These are phyloP conservation scores for Chondrosia reniformis DNA, from an alignment of 37 sponge, comb jelly and placozoan species.

Conservation along the genomic window DNA sequence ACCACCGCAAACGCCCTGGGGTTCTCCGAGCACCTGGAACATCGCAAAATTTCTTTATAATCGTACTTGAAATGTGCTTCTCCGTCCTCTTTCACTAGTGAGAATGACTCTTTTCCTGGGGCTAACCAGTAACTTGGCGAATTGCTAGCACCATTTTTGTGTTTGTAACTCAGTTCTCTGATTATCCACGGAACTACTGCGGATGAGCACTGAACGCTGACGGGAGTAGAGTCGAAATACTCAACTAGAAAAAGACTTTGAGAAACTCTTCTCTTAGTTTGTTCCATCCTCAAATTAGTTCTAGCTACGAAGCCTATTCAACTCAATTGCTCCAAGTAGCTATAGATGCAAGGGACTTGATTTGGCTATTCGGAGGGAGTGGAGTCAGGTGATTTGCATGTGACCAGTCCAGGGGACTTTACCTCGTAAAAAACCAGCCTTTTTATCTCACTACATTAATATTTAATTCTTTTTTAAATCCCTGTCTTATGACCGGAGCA, in stretches of 20 bases:
- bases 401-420: background rate
- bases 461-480: no score
- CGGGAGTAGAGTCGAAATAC: slow-evolving; percentile 49
- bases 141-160: slow-evolving; percentile 24
- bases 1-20: slow-evolving; percentile 74
- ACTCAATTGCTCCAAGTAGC: no score
- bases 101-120: slow-evolving; percentile 34
- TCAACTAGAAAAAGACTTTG: slow-evolving; percentile 59
- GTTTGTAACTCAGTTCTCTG: slow-evolving; percentile 56
- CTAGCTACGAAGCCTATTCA: no score
- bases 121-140: slow-evolving; percentile 49
- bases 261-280: background rate
- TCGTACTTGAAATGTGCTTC: slow-evolving; percentile 40
- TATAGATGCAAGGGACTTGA: no score
- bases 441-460: no score
- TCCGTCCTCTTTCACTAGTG: slow-evolving; percentile 62
- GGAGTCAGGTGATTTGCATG: background rate
- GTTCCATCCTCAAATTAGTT: background rate
- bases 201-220: slow-evolving; percentile 33
- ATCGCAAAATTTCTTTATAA: slow-evolving; percentile 43
- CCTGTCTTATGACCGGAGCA: no score
- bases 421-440: no score
- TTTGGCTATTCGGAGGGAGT: no score
- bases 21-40: slow-evolving; percentile 34
- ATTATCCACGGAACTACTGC: slow-evolving; percentile 74